Base-by-base conservation (phyloP, 2,797 vertebrate species). In the Pseudotriccus pelzelni region DNA sequence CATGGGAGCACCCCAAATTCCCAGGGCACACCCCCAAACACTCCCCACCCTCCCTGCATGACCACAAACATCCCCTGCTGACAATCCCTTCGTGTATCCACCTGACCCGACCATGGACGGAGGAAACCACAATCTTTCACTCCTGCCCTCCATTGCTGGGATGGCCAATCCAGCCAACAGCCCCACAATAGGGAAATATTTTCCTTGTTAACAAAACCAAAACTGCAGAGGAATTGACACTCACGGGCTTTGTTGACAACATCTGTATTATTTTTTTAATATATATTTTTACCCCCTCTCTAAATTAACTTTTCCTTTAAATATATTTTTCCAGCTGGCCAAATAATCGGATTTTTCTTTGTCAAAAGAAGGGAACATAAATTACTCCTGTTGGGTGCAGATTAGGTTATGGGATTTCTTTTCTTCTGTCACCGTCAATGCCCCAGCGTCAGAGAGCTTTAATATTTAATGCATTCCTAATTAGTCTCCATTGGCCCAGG, bases 401-500 rank as follows among this genome's bases (percentile, higher is more conserved):
- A 97, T 98, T 98, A 97, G 97, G 97, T 97, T 97, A 97, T 91
- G 95, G 97, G 96, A 97, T 97, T 98, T 98, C 96, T 97, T 97
- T 97, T 97, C 94, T 97, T 98, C 97, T 97, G 97, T 98, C 97
- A 98, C 96, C 12, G 1, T 97, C 97, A 97, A 97, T 98, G 96
- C 95, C 93, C 97, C 93, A 81, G 93, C 98, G 97, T 98, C 98
- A 98, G 96, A 96, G 82, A 96, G 94, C 97, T 98, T 98, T 98
- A 98, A 98, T 98, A 98, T 98, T 98, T 98, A 98, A 98, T 98
- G 97, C 96, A 97, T 96, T 96, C 96, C 97, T 98, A 98, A 98
- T 98, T 98, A 98, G 98, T 98, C 98, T 98, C 97, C 92, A 84
- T 92, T 97, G 96, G 97, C 97, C 97, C 96, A 97, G 94, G 97